Base-by-base conservation (phyloP, 2,113 vertebrate genomes). In the Melanerpes aurifrons region DNA sequence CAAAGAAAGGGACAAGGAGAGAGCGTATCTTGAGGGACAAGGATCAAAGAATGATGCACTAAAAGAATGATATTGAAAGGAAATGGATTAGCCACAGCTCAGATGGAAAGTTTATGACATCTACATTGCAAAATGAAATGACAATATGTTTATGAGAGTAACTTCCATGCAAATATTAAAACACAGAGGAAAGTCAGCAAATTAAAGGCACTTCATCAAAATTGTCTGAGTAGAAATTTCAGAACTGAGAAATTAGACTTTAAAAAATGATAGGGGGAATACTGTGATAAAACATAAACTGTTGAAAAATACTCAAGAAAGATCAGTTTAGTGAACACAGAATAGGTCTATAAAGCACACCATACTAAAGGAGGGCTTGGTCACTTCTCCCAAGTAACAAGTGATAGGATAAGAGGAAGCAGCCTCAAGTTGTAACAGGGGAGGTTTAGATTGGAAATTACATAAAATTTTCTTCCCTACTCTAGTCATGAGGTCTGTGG, bases 1-100 rank as follows among this genome's bases (percentile, higher is more conserved):
- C 86, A 96, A 96, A 93, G 93, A 86, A 90, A 48, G 21, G 32
- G 62, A 75, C 69, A 78, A 80, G 50, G 78, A 85, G 35, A 79
- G 92, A 78, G 28, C 35, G 7, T 48, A 45, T 62, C 73, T 86
- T 77, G 72, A 69, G 26, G 76, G 66, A 68, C 18, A 9, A 70
- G 73, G 86, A 88, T 92, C 86, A 92, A 94, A 93, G 88, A 83
- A 74, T 8, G 28, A 92, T 31, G 31, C 22, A 77, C 77, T 74
- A 87, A 35, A 75, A 82, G 53, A n/a, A 63, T 32, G 69, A 53
- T 43, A 78, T 35, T 53, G 13, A 53, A 53, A 53, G 24, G 22
- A 53, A 53, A 53, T 13, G 28, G 62, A 78, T 96, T 86, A 92
- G 48, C 45, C 43, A 58, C 57, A 72, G 57, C 32, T 75, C 66